Percentiles rank a stretch among this genome's conserved stretches.
Conservation (phyloP, 2,888 invertebrate species). For the Leptothorax acervorum region DNA sequence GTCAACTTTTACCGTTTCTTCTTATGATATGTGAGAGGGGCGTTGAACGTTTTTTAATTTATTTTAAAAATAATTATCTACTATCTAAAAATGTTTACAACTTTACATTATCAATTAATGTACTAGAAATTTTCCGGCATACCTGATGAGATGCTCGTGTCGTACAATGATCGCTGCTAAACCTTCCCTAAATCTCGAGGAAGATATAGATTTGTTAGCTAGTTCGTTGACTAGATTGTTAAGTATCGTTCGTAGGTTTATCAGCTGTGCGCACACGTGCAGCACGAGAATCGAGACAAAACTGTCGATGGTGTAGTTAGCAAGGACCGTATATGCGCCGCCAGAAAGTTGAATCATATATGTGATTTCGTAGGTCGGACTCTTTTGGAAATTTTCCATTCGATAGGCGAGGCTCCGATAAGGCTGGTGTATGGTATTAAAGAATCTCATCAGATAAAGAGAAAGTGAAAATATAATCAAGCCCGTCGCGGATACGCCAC, state of each 20-base stretch:
- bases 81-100: neutral
- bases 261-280: constrained; percentile 69
- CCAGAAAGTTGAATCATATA: neutral
- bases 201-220: neutral
- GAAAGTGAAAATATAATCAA: neutral
- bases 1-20: neutral
- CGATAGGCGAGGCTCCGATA: neutral
- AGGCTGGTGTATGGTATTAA: neutral
- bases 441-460: neutral
- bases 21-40: neutral
- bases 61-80: neutral
- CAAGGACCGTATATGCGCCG: constrained; percentile 2
- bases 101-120: neutral
- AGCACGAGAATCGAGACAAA: constrained; percentile 71
- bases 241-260: constrained; percentile 47
- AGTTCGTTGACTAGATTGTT: constrained; percentile 35
- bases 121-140: neutral
- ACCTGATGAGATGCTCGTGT: constrained; percentile 67
- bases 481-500: rapidly evolving
- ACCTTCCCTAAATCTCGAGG: constrained; percentile 20
- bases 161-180: constrained; percentile 60
- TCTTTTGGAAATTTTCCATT: neutral
- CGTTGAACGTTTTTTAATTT: neutral
- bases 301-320: constrained; percentile 65
- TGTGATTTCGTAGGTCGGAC: constrained; percentile 13